These are phyloP conservation scores for Cirrhinus mrigala DNA, from an alignment of 2,797 vertebrate genomes.

Conservation along the genomic window DNA sequence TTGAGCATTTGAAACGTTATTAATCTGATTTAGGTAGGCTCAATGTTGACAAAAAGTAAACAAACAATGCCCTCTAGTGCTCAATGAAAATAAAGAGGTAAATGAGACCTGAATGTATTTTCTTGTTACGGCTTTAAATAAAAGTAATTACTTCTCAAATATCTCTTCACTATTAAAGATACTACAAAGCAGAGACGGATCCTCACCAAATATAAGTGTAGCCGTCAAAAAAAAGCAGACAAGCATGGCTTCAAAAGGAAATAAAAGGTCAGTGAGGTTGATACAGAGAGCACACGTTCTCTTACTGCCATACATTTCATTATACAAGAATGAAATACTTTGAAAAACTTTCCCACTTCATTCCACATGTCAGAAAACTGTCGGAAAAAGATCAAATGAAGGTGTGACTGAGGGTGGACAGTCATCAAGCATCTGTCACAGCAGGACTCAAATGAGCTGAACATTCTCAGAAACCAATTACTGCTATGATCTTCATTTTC, in stretches of 20 bases:
- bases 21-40: neutral
- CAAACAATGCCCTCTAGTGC: slow-evolving; percentile 39
- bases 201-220: neutral
- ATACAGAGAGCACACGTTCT: neutral
- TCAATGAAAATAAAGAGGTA: neutral
- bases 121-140: neutral
- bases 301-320: neutral
- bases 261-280: neutral
- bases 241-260: neutral
- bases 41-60: neutral
- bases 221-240: neutral
- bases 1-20: neutral
- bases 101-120: too few species aligned
- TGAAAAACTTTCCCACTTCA: neutral
- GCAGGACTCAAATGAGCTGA: slow-evolving; percentile 9
- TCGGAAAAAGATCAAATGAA: neutral
- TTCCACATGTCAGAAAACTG: neutral
- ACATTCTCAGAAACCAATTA: slow-evolving; percentile 13
- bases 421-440: slow-evolving; percentile 7
- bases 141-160: neutral
- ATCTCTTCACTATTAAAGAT: neutral
- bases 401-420: slow-evolving; percentile 9
- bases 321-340: neutral
- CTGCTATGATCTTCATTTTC: slow-evolving; percentile 7
- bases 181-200: neutral